A percentile compares a stretch with the other conserved stretches of the same genome.
Evolutionary conservation across 2,113 vertebrate species (phyloP).

Genomic region (Gallinago media): DNA sequence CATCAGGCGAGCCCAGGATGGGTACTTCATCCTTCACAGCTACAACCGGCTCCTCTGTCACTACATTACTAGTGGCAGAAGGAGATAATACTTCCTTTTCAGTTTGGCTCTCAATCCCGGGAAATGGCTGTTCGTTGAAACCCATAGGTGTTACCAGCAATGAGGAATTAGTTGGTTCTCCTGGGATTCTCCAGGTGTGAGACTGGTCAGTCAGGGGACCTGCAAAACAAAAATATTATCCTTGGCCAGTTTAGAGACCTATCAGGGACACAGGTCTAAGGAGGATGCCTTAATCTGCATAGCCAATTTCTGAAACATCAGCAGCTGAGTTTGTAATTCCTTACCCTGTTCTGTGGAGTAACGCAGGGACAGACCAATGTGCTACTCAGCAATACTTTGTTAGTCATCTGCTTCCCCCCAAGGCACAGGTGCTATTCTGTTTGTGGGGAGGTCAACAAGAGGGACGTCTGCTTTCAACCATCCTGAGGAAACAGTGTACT

Average conservation of each 20-base stretch:
- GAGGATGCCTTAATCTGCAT: neutral
- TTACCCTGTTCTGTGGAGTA: neutral
- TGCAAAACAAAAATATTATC: neutral
- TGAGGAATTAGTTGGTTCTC: slow-evolving; percentile 17
- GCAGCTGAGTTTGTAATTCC: neutral
- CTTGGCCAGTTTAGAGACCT: neutral
- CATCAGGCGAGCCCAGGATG: neutral
- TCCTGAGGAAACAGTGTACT: too few species aligned
- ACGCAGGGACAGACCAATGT: neutral
- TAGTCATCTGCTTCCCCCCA: neutral
- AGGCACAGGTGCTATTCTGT: neutral
- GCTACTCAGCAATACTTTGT: neutral
- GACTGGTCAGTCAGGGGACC: slow-evolving; percentile 32
- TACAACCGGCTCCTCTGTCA: slow-evolving; percentile 16
- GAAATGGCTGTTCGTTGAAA: neutral
- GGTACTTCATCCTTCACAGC: neutral
- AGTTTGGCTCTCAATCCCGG: neutral
- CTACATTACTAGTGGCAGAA: neutral
- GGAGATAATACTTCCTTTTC: slow-evolving; percentile 26
- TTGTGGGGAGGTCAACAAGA: neutral
- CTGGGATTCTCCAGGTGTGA: neutral
- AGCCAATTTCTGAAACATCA: neutral
- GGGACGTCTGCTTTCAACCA: neutral
- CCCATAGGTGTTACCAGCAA: neutral
- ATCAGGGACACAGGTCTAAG: neutral